Base-by-base conservation (phyloP, 2,888 invertebrate species). In the Thelaira solivaga region DNA sequence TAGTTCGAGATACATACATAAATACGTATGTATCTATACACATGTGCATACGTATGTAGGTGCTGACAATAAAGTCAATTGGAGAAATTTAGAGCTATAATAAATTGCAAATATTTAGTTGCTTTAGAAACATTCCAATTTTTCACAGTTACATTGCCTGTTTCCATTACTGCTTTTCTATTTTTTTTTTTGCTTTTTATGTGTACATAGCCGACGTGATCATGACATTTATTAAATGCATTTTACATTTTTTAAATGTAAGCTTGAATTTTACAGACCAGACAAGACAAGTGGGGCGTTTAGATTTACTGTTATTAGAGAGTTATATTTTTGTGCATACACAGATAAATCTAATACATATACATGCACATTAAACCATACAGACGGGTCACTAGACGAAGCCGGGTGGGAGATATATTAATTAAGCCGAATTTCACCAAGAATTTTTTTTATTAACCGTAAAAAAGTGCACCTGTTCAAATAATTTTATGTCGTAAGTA, bases 61-160 rank as follows among this genome's bases (percentile, higher is more conserved):
- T n/a, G n/a, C n/a, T n/a, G n/a, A n/a, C n/a, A n/a, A n/a, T 51
- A 68, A 69, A 59, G 68, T 64, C 59, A 62, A 59, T 67, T 69
- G 77, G 73, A 78, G 77, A 78, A 78, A 78, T 69, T 73, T 68
- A 51, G 41, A 69, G 72, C 61, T 61, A 65, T 59, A 39, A 39
- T 6, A 39, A 13, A 26, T 26, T 26, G 26, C 4, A 26, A 26
- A 34, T 41, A 36, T 47, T 0, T 39, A 29, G 11, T 16, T 29
- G 55, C 29, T 71, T 39, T 22, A 62, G 47, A 41, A 39, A 72
- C 62, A 69, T 69, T 76, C 49, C 47, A 64, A 77, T 68, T 72
- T n/a, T 43, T 29, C 41, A 77, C 77, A 73, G 68, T 73, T 77
- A 62, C 73, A 68, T 57, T 62, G 55, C 29, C 55, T 53, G 51